These are phyloP conservation scores for Catocala sponsa DNA, from an alignment of 2,888 invertebrate genomes.

Conservation along the genomic window DNA sequence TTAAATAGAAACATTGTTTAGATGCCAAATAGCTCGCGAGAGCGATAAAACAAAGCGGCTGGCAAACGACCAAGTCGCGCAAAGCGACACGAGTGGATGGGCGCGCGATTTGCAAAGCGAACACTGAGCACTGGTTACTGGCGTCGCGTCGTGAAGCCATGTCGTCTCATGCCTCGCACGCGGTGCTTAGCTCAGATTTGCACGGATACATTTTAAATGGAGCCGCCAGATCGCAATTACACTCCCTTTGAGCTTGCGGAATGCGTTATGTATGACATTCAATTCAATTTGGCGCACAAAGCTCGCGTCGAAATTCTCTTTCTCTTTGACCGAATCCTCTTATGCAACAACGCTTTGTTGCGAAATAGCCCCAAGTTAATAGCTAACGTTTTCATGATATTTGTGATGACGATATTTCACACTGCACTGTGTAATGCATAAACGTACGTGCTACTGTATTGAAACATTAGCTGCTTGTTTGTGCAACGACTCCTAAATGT, in stretches of 20 bases:
- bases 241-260: conserved; percentile 83
- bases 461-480: neutral
- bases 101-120: conserved; percentile 74
- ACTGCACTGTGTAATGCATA: neutral
- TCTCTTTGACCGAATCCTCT: conserved; percentile 80
- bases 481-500: neutral
- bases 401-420: conserved; percentile 30
- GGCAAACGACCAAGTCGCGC: conserved; percentile 82
- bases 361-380: conserved; percentile 68
- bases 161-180: conserved; percentile 54
- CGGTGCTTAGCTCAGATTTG: conserved; percentile 76
- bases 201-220: conserved; percentile 84
- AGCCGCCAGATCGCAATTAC: conserved; percentile 84
- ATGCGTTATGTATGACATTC: conserved; percentile 84
- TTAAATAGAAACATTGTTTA: conserved; percentile 84
- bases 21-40: conserved; percentile 84
- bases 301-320: conserved; percentile 79
- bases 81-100: conserved; percentile 79
- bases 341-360: conserved; percentile 76
- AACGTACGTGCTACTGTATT: neutral
- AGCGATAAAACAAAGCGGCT: conserved; percentile 83
- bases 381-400: conserved; percentile 55
- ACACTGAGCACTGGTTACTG: conserved; percentile 54
- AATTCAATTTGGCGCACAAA: conserved; percentile 85
- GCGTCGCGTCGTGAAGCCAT: conserved; percentile 50